Conservation (phyloP, 2,888 invertebrate species). For the Clostera curtula region DNA sequence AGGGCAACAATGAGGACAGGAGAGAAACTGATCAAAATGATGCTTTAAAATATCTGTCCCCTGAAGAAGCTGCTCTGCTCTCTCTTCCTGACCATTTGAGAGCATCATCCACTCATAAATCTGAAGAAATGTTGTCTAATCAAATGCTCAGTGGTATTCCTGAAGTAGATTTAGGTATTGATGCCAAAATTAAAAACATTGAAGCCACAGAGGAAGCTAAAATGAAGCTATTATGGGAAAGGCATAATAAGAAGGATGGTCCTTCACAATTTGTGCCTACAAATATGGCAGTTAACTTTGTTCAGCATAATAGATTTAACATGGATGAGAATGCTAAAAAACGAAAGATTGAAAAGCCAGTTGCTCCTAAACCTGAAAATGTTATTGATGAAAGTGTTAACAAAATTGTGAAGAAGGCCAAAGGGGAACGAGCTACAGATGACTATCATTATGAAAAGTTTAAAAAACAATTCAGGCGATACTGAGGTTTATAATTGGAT, state of each 20-base stretch:
- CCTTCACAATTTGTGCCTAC: slow-evolving; percentile 97
- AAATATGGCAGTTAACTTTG: slow-evolving; percentile 98
- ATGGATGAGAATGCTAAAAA: slow-evolving; percentile 82
- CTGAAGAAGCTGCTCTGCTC: slow-evolving; percentile 92
- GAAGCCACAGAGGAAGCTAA: slow-evolving; percentile 99
- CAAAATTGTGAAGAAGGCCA: slow-evolving; percentile 77
- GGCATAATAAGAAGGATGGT: slow-evolving; percentile 92
- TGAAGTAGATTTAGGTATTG: slow-evolving; percentile 99
- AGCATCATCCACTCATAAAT: slow-evolving; percentile 88
- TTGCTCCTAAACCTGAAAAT: slow-evolving; percentile 46
- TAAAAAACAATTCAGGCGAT: slow-evolving; percentile 94
- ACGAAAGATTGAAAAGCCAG: slow-evolving; percentile 74
- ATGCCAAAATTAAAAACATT: slow-evolving; percentile 98
- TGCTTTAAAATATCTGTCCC: slow-evolving; percentile 81
- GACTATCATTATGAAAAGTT: slow-evolving; percentile 98
- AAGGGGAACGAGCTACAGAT: slow-evolving; percentile 94
- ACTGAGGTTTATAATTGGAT: slow-evolving; percentile 54
- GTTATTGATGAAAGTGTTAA: slow-evolving; percentile 64
- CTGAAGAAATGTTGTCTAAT: slow-evolving; percentile 99
- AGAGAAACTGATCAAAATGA: slow-evolving; percentile 60
- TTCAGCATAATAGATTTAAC: slow-evolving; percentile 97
- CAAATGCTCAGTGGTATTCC: slow-evolving; percentile 99
- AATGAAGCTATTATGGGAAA: slow-evolving; percentile 90
- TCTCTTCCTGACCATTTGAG: slow-evolving; percentile 93
- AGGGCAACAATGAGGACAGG: slow-evolving; percentile 49